Conservation (phyloP, 2,113 vertebrate genomes). For the Heterotis niloticus region DNA sequence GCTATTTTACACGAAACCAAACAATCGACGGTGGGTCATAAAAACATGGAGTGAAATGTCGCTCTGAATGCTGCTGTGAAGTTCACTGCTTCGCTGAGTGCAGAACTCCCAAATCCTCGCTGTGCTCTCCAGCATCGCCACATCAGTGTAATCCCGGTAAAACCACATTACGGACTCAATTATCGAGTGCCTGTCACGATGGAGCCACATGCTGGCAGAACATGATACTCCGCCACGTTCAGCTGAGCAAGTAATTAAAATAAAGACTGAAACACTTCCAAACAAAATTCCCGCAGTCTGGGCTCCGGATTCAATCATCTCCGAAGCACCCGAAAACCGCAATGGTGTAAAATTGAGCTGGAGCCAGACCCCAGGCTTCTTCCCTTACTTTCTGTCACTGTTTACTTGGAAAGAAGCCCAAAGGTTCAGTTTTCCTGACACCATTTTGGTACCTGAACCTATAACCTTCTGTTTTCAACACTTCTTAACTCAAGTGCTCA, state of each 20-base stretch:
- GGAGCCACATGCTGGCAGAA: background rate
- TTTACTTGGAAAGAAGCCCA: background rate
- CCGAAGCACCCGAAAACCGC: background rate
- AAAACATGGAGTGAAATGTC: too few relatives aligned
- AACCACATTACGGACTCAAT: background rate
- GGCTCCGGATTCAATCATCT: background rate
- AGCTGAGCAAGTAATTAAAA: slow-evolving; percentile 12
- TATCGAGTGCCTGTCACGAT: too few relatives aligned
- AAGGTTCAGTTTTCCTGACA: background rate
- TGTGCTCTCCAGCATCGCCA: too few relatives aligned
- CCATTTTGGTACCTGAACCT: background rate
- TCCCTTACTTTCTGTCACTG: background rate
- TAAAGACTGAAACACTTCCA: background rate
- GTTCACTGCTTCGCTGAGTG: too few relatives aligned
- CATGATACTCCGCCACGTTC: background rate
- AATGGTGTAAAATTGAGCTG: background rate
- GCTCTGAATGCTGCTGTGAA: too few relatives aligned
- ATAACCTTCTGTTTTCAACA: background rate
- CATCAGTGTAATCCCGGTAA: background rate
- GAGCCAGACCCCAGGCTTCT: background rate
- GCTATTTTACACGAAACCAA: too few relatives aligned
- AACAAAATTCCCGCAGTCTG: background rate
- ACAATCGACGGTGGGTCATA: too few relatives aligned
- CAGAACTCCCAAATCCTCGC: too few relatives aligned
- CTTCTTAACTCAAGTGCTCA: background rate